phyloP scores from a whole-genome alignment of 2,888 invertebrate genomes.

The Eupithecia inturbata region DNA sequence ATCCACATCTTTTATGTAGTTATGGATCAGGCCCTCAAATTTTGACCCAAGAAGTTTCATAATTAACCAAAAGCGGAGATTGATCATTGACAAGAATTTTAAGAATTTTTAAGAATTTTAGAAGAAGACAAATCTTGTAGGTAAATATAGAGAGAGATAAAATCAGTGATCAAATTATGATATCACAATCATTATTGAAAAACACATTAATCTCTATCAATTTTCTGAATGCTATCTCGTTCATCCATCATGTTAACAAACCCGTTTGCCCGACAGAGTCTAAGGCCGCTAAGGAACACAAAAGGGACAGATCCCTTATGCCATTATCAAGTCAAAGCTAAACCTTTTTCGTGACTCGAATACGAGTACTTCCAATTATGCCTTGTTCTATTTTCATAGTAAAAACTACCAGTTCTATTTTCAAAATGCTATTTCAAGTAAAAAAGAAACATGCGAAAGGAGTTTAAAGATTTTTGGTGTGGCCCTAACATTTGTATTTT shows the following conservation, averaged over 20 bases:
- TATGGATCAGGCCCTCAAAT: no score
- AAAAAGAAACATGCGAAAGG: not conserved
- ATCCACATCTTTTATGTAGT: no score
- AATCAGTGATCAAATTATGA: no score
- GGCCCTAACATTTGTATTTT: no score
- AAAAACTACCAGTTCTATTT: not conserved
- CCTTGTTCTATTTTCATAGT: not conserved
- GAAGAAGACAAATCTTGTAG: no score
- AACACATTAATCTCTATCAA: not conserved
- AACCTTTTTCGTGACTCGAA: constrained; percentile 4
- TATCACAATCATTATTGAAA: no score
- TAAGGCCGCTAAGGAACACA: not conserved
- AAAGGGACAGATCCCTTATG: not conserved
- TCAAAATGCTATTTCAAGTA: not conserved
- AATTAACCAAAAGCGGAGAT: no score
- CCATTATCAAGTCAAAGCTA: not conserved
- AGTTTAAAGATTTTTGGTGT: no score
- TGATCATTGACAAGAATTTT: no score
- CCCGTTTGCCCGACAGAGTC: not conserved
- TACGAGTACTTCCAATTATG: constrained; percentile 5
- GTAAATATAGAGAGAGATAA: no score
- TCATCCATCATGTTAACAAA: not conserved
- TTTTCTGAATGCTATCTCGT: not conserved
- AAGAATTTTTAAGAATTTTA: no score
- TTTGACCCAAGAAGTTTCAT: no score